These are phyloP conservation scores for Melipona quadrifasciata DNA, from an alignment of 1,140 invertebrate species.

Conservation along the genomic window DNA sequence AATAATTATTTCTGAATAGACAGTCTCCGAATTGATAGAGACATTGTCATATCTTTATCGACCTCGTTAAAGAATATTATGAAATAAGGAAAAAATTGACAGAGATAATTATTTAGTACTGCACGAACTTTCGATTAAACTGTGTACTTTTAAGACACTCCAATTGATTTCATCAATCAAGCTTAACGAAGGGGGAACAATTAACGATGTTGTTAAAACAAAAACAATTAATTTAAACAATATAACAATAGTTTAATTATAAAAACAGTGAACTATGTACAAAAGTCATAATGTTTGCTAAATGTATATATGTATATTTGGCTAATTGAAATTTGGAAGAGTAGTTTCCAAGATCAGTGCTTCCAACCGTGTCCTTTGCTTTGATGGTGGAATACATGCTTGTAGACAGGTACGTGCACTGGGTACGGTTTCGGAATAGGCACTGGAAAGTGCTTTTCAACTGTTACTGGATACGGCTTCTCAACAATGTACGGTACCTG, in stretches of 20 bases:
- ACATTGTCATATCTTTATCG: neutral
- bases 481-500: conserved; percentile 89
- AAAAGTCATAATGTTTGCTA: conserved; percentile 26
- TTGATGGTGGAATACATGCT: conserved; percentile 89
- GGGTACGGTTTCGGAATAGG: conserved; percentile 90
- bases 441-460: conserved; percentile 89
- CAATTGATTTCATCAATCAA: neutral
- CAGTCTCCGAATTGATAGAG: neutral
- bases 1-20: neutral
- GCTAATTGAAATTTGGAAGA: conserved; percentile 8
- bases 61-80: conserved; percentile 14
- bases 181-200: neutral
- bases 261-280: conserved; percentile 56
- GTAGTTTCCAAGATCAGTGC: conserved; percentile 55
- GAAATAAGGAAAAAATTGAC: conserved; percentile 13
- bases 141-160: conserved; percentile 37
- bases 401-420: conserved; percentile 90
- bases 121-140: neutral
- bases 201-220: neutral
- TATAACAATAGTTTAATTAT: conserved; percentile 28
- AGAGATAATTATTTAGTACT: neutral
- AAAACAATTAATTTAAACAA: conserved; percentile 57
- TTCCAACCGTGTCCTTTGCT: conserved; percentile 75
- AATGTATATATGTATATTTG: conserved; percentile 33
- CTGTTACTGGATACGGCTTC: conserved; percentile 89